These are phyloP conservation scores for Aphyosemion australe DNA, from an alignment of 2,113 vertebrate genomes.

Conservation along the genomic window DNA sequence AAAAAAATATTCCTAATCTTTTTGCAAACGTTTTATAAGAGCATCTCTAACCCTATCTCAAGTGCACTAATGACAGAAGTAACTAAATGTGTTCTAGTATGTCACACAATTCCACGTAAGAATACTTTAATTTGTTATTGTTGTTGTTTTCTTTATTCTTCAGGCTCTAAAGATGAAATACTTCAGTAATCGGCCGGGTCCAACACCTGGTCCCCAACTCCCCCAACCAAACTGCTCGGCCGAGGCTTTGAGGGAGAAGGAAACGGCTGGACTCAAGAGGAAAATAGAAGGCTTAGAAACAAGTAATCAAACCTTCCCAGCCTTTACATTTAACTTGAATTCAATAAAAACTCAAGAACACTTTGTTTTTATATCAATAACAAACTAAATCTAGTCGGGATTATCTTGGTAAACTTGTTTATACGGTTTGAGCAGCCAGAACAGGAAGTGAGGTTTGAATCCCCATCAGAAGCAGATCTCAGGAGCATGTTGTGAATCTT, in stretches of 20 bases:
- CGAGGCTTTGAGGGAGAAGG: conserved; percentile 88
- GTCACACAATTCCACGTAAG: too few species aligned
- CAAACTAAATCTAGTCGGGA: conserved; percentile 5
- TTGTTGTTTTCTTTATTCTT: conserved; percentile 8
- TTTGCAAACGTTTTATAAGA: too few species aligned
- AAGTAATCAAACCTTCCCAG: conserved; percentile 55
- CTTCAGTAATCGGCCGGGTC: conserved; percentile 92
- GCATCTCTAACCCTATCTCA: too few species aligned
- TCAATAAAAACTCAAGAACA: not conserved
- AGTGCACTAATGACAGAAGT: too few species aligned
- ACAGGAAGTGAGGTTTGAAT: not conserved
- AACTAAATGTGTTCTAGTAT: too few species aligned
- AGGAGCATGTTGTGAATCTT: conserved; percentile 17
- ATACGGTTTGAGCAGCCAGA: conserved; percentile 6
- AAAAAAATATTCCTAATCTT: too few species aligned
- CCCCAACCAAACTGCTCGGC: conserved; percentile 89
- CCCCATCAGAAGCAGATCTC: conserved; percentile 5
- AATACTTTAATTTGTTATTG: not conserved
- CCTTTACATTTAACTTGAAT: not conserved
- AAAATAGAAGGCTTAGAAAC: conserved; percentile 86
- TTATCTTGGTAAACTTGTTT: conserved; percentile 7
- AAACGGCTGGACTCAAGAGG: conserved; percentile 85
- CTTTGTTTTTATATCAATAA: not conserved
- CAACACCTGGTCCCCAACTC: conserved; percentile 89
- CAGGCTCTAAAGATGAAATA: conserved; percentile 93